Evolutionary conservation across 2,797 vertebrate genomes (phyloP).

Genomic region (Platyrinchus mystaceus): DNA sequence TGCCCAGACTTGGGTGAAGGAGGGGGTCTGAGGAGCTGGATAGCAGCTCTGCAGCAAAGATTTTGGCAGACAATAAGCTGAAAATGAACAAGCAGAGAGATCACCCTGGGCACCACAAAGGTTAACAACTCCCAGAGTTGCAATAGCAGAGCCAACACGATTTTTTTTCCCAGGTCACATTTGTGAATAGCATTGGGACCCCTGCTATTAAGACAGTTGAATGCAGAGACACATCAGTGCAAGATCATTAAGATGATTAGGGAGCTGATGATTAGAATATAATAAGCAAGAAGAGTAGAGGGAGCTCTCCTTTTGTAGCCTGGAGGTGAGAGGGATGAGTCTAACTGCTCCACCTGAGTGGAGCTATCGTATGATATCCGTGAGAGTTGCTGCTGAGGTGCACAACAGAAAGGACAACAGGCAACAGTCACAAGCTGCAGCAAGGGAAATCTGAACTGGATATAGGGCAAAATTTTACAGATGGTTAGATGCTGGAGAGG

Average conservation of each 20-base stretch:
- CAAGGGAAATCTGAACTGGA: not conserved
- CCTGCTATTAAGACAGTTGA: not conserved
- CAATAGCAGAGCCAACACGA: not conserved
- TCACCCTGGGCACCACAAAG: not conserved
- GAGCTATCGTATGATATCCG: not conserved
- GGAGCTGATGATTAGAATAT: not conserved
- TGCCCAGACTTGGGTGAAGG: too few species aligned
- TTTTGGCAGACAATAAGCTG: not conserved
- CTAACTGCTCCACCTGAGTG: not conserved
- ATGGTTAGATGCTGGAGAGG: not conserved
- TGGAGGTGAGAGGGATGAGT: not conserved
- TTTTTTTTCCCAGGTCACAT: not conserved
- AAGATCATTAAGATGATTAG: not conserved
- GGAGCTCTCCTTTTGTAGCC: not conserved
- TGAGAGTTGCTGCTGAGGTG: not conserved
- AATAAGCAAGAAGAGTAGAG: not conserved
- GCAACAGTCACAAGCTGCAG: not conserved
- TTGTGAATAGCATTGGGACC: not conserved
- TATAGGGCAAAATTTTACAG: not conserved
- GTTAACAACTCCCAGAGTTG: rapidly evolving
- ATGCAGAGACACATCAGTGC: not conserved
- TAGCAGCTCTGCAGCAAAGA: not conserved
- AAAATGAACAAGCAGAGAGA: not conserved
- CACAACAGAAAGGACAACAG: not conserved
- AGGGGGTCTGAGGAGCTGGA: not conserved